Conservation (phyloP, 2,113 vertebrate genomes). For the Capreolus pygargus region DNA sequence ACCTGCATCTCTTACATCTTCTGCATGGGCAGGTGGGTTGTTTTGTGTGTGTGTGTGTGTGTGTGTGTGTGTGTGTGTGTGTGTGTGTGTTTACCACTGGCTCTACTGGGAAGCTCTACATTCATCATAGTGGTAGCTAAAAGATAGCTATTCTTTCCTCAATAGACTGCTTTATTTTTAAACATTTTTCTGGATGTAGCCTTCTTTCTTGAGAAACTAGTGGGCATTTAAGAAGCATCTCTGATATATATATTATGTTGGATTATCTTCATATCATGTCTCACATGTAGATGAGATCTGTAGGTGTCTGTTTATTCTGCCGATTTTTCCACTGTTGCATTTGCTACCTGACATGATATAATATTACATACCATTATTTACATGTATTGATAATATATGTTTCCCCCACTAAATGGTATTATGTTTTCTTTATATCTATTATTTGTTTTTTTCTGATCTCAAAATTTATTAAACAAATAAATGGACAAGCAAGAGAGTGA, state of each 20-base stretch:
- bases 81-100: neutral
- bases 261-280: neutral
- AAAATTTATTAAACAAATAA: neutral
- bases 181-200: neutral
- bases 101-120: neutral
- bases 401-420: neutral
- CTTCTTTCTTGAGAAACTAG: neutral
- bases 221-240: neutral
- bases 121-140: neutral
- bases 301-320: neutral
- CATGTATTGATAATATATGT: neutral
- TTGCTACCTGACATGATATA: neutral
- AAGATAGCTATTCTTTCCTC: neutral
- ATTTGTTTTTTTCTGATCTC: neutral
- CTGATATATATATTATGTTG: neutral
- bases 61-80: neutral
- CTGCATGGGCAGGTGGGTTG: neutral
- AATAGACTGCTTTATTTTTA: neutral
- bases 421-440: neutral
- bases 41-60: neutral
- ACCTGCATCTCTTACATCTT: neutral
- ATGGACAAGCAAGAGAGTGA: neutral
- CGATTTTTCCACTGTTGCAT: neutral
- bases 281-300: neutral
- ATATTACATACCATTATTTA: neutral